phyloP scores from a whole-genome alignment of 1,140 invertebrate species.

The Drosophila truncata region DNA sequence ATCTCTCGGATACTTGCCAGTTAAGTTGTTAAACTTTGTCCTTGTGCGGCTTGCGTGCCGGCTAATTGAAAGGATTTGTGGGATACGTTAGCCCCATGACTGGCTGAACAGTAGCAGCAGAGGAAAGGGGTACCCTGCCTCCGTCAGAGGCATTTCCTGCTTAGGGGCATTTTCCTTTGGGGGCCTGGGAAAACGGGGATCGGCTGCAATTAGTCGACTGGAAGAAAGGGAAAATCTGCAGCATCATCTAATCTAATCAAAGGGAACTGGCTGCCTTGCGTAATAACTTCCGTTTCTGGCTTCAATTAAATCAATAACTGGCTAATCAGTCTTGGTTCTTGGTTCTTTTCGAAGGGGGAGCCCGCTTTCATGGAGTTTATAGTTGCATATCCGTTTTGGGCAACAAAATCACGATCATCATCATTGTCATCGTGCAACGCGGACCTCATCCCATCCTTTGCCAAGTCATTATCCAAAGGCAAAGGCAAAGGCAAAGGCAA shows the following conservation, averaged over 20 bases:
- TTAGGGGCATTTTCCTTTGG: conserved; percentile 23
- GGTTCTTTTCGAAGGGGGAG: no score
- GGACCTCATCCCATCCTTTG: conserved; percentile 55
- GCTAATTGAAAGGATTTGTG: conserved; percentile 75
- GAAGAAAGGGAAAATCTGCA: conserved; percentile 54
- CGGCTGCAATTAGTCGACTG: conserved; percentile 51
- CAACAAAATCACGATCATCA: conserved; percentile 38
- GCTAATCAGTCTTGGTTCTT: conserved; percentile 62
- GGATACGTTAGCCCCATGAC: conserved; percentile 52
- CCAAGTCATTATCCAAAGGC: conserved; percentile 67
- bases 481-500: conserved; percentile 6
- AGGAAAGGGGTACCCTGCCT: background rate
- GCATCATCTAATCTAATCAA: conserved; percentile 79
- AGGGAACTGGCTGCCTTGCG: conserved; percentile 41
- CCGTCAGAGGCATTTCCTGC: conserved; percentile 64
- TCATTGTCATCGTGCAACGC: conserved; percentile 40
- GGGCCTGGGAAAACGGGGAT: conserved; percentile 32
- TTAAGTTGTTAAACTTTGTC: conserved; percentile 73
- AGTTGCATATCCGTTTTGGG: conserved; percentile 68
- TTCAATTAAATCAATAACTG: conserved; percentile 74
- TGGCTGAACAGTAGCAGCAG: conserved; percentile 14
- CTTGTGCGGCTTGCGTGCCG: conserved; percentile 58
- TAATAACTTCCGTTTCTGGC: conserved; percentile 76
- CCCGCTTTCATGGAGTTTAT: conserved; percentile 12
- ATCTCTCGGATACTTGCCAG: conserved; percentile 48